Evolutionary conservation across 2,888 invertebrate genomes (phyloP).

Genomic region (Thereva nobilitata): DNA sequence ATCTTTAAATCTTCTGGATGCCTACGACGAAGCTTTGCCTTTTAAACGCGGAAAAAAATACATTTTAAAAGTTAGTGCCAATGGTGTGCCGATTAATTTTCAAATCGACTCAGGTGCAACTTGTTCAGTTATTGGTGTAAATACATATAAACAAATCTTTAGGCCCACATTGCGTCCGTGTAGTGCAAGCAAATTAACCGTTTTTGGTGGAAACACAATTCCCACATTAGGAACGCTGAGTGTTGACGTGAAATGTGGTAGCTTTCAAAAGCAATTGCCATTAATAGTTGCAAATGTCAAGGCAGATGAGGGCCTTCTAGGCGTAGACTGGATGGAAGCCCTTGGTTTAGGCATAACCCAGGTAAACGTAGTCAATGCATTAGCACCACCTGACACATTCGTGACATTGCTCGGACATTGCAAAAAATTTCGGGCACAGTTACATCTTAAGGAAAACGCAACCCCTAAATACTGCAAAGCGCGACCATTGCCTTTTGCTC

Average conservation of each 20-base stretch:
- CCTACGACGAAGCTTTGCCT: slow-evolving; percentile 35
- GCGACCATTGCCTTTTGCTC: too few relatives aligned
- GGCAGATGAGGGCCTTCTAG: too few relatives aligned
- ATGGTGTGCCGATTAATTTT: too few relatives aligned
- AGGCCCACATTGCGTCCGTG: too few relatives aligned
- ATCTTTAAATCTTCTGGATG: slow-evolving; percentile 36
- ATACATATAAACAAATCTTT: too few relatives aligned
- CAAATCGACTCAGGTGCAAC: too few relatives aligned
- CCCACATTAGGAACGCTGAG: not conserved
- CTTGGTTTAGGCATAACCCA: not conserved
- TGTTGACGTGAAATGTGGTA: not conserved
- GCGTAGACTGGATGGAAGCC: too few relatives aligned
- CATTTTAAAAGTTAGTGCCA: too few relatives aligned
- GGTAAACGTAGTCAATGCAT: not conserved
- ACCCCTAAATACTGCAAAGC: too few relatives aligned
- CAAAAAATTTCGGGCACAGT: not conserved
- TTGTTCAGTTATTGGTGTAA: too few relatives aligned
- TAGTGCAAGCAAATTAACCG: not conserved
- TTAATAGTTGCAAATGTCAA: not conserved
- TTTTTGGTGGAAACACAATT: not conserved
- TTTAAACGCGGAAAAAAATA: not conserved
- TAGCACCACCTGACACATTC: not conserved
- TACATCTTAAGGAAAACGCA: too few relatives aligned
- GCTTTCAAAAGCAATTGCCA: not conserved
- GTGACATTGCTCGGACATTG: not conserved